Percentiles rank a stretch among this genome's conserved stretches.
Conservation (phyloP, 1,140 invertebrate genomes). For the Armadillidium nasatum region DNA sequence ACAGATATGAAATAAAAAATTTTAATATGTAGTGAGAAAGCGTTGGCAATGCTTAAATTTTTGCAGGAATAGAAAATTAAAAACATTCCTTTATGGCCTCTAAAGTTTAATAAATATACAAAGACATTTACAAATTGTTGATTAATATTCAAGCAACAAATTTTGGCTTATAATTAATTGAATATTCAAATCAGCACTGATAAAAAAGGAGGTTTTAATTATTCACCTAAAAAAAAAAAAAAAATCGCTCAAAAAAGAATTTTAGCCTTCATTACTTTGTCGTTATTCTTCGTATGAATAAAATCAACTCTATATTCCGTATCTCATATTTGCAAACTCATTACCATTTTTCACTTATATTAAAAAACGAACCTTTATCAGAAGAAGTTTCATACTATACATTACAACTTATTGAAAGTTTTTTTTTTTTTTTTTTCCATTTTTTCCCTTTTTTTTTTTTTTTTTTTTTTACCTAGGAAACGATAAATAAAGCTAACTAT, state of each 20-base stretch:
- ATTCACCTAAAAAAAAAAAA: neutral
- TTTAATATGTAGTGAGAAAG: too few relatives aligned
- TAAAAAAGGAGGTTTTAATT: too few relatives aligned
- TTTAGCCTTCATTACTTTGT: neutral
- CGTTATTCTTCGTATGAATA: neutral
- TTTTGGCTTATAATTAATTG: neutral
- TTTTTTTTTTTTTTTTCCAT: neutral
- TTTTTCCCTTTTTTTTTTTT: too few relatives aligned
- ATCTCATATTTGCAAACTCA: neutral
- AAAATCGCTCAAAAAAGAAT: neutral
- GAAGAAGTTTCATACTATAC: neutral
- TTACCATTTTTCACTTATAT: neutral
- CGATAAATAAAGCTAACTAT: conserved; percentile 6
- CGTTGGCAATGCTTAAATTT: too few relatives aligned
- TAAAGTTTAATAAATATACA: too few relatives aligned
- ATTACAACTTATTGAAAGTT: neutral
- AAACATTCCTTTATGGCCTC: too few relatives aligned
- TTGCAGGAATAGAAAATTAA: too few relatives aligned
- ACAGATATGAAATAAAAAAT: too few relatives aligned
- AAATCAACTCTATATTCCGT: neutral
- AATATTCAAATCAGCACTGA: neutral
- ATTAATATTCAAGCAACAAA: too few relatives aligned
- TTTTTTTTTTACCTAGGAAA: neutral
- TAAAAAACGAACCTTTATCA: neutral
- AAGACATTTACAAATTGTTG: too few relatives aligned